These are phyloP conservation scores for Drosophila kohkoa DNA, from an alignment of 1,140 invertebrate genomes.

Conservation along the genomic window DNA sequence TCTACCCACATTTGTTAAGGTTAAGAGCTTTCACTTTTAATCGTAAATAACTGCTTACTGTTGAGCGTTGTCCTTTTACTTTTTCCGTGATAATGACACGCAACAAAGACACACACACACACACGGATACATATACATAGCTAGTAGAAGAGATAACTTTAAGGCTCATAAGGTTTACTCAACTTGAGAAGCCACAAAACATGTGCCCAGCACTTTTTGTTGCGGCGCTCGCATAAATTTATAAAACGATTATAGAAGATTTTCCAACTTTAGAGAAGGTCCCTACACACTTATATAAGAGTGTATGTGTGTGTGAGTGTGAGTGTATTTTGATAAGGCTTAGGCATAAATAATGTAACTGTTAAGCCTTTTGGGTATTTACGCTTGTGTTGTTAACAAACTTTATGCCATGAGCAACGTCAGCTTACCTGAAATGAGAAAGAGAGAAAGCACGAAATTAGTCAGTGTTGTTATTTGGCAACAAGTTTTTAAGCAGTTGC, in stretches of 20 bases:
- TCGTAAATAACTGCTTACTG: conserved; percentile 43
- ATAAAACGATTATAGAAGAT: conserved; percentile 62
- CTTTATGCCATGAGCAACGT: conserved; percentile 36
- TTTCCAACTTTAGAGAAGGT: conserved; percentile 25
- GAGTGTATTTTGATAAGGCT: conserved; percentile 63
- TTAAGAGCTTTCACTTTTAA: conserved; percentile 53
- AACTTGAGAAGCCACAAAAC: conserved; percentile 45
- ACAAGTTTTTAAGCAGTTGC: conserved; percentile 37
- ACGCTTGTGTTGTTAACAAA: conserved; percentile 74
- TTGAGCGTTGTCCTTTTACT: conserved; percentile 38
- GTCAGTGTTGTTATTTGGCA: conserved; percentile 48
- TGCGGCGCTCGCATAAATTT: conserved; percentile 58
- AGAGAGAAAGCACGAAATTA: conserved; percentile 45
- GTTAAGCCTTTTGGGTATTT: conserved; percentile 78
- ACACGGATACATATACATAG: neutral
- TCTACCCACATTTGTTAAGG: conserved; percentile 40
- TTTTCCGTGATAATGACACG: conserved; percentile 45
- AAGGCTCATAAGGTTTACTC: conserved; percentile 40
- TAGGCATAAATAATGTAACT: conserved; percentile 71
- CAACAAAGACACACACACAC: conserved; percentile 22
- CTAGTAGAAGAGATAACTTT: conserved; percentile 21
- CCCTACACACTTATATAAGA: neutral
- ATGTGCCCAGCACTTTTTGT: conserved; percentile 61
- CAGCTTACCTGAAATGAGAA: conserved; percentile 66
- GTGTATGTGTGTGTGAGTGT: conserved; percentile 21